Percentiles rank a stretch among this genome's conserved stretches.
Evolutionary conservation across 2,888 invertebrate genomes (phyloP).

Genomic region (Formica aserva): DNA sequence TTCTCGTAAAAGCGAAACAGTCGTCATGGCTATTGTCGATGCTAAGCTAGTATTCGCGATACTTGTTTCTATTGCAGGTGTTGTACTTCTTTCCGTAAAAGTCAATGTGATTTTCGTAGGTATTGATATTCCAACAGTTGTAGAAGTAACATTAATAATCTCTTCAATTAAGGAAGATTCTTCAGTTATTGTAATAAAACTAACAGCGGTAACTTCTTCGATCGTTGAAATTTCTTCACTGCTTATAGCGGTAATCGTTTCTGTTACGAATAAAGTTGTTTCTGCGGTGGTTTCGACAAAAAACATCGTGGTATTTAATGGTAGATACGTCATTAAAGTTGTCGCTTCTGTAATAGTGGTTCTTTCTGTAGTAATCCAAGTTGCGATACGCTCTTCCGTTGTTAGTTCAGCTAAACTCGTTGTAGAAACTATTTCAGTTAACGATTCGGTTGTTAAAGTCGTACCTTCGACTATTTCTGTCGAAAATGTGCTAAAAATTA

Average conservation of each 20-base stretch:
- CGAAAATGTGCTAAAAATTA: background rate
- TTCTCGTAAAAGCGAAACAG: background rate
- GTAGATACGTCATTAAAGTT: constrained; percentile 3
- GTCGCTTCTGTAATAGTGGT: constrained; percentile 11
- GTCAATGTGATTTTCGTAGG: background rate
- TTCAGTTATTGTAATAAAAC: background rate
- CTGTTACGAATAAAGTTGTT: background rate
- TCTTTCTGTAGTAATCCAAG: constrained; percentile 7
- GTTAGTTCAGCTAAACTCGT: background rate
- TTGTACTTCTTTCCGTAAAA: constrained; percentile 15
- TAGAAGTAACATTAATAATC: background rate
- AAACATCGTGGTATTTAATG: background rate
- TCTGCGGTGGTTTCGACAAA: background rate
- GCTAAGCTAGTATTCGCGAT: background rate
- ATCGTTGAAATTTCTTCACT: background rate
- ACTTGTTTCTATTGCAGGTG: constrained; percentile 13
- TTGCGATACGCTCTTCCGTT: background rate
- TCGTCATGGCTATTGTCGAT: background rate
- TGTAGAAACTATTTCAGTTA: background rate
- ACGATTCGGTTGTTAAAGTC: background rate
- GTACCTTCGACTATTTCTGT: background rate
- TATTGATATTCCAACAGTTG: constrained; percentile 14
- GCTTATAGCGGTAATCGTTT: background rate
- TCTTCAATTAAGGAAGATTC: constrained; percentile 9
- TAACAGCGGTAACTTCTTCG: background rate